Evolutionary conservation across 1,140 invertebrate genomes (phyloP), one percentile per base, ranked within the genome.

Genomic region (Plectrocnemia conspersa): DNA sequence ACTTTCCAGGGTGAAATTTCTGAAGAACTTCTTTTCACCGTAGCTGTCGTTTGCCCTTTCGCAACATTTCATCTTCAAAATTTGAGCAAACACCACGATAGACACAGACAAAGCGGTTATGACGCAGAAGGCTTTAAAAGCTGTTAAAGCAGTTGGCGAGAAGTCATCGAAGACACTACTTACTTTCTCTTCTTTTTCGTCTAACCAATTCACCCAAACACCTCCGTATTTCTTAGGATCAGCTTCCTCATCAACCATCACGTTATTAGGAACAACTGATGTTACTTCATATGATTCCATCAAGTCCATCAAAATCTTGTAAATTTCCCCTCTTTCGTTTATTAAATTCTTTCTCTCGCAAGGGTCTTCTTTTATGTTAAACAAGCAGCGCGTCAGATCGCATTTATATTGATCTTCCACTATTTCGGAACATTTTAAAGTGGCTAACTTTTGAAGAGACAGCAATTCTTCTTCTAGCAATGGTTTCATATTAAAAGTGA

Each of bases 341-440:
- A 80, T 81, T 19, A 91, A 64, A 71, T 91, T 89, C 21, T 80
- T 72, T 46, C 69, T 79, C 67, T 91, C 89, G 64, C 89, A 91
- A 0, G 89, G 89, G 72, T 91, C 89, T 15, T 77, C 68, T 5
- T 68, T 68, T 22, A 91, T 74, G 62, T 91, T 81, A 66, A 84
- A 92, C 0, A 91, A 67, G 63, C 89, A 91, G 35, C 33, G 18
- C 10, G 33, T 47, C 21, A 32, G 50, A 44, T 50, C 64, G 52
- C 35, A 64, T 13, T 10, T 58, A 6, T 35, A 7, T 56, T 38
- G 63, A 63, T 29, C 60, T 41, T 9, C 27, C 10, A 19, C 29
- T 32, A 46, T 44, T 6, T 41, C 18, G 29, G 47, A 21, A 35
- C 58, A 60, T 10, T 52, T 56, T 9, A 60, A 21, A 2, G 25